Base-by-base conservation (phyloP, 2,797 vertebrate genomes). In the Gymnothorax reevesii region DNA sequence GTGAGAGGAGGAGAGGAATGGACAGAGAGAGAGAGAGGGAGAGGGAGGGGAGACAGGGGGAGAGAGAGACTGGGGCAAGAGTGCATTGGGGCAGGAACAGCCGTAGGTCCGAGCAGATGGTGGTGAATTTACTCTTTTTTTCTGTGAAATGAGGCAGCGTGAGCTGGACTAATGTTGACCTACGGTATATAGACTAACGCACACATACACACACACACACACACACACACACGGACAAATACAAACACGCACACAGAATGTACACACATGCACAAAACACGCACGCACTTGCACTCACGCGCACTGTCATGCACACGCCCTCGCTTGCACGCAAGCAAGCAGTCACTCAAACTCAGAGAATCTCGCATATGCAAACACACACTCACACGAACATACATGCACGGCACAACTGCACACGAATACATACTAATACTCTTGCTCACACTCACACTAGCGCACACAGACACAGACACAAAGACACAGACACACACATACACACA, bases 71-170 rank as follows among this genome's bases (percentile, higher is more conserved):
- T 90, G 86, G 92, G 89, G 93, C 94, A 94, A 90, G 92, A 94
- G 94, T 95, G 92, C 95, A 96, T 94, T 96, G 95, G 95, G 95
- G 92, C 94, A 96, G 95, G 94, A 95, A 96, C 87, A 92, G 95
- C 95, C 95, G 91, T 92, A 92, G 95, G 95, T 95, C 93, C 91
- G 94, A 92, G 92, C 95, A 96, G 96, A 96, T 96, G 95, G 95
- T 86, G 90, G 92, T 94, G 93, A 87, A 87, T 88, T 85, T 89
- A 92, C 79, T 82, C 22, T 88, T 22, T 88, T 87, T 84, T 85
- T 77, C 84, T 73, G 77, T 33, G 80, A 80, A 82, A 83, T 64
- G 77, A 62, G 85, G 52, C 8, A 49, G 83, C 66, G 83, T 77
- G 85, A 82, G 79, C 79, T 55, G 84, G 54, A 82, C 55, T 87